phyloP scores from a whole-genome alignment of 2,888 invertebrate genomes.

The Lysandra bellargus region DNA sequence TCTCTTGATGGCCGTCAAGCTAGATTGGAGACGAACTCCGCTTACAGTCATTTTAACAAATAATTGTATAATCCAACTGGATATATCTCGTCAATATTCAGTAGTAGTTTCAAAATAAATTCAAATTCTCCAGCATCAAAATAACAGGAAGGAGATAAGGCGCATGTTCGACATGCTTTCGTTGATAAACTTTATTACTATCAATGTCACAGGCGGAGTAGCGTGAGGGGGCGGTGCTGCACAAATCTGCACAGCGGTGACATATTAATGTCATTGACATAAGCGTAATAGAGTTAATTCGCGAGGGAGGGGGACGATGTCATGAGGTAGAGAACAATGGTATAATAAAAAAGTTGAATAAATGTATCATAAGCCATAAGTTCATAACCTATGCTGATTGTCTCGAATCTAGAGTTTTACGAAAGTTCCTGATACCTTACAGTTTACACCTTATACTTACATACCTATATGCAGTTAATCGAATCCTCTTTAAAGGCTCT shows the following conservation, averaged over 20 bases:
- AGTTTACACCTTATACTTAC: too few relatives aligned
- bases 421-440: too few relatives aligned
- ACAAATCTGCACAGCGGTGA: conserved; percentile 20
- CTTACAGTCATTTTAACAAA: neutral
- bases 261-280: conserved; percentile 30
- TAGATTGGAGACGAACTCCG: neutral
- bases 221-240: neutral
- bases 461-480: too few relatives aligned
- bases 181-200: neutral
- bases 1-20: neutral
- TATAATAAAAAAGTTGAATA: neutral
- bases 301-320: conserved; percentile 28
- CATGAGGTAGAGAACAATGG: neutral
- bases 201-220: neutral
- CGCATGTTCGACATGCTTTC: too few relatives aligned
- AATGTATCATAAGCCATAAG: neutral
- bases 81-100: too few relatives aligned
- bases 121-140: too few relatives aligned
- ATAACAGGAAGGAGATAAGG: too few relatives aligned
- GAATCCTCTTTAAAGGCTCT: neutral
- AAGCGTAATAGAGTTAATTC: conserved; percentile 8
- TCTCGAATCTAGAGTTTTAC: neutral
- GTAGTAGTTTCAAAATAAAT: too few relatives aligned
- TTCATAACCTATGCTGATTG: neutral
- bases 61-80: neutral